A percentile compares a stretch with the other conserved stretches of the same genome.
phyloP scores from a whole-genome alignment of 2,888 invertebrate species.

The Hirtodrosophila alboralis region DNA sequence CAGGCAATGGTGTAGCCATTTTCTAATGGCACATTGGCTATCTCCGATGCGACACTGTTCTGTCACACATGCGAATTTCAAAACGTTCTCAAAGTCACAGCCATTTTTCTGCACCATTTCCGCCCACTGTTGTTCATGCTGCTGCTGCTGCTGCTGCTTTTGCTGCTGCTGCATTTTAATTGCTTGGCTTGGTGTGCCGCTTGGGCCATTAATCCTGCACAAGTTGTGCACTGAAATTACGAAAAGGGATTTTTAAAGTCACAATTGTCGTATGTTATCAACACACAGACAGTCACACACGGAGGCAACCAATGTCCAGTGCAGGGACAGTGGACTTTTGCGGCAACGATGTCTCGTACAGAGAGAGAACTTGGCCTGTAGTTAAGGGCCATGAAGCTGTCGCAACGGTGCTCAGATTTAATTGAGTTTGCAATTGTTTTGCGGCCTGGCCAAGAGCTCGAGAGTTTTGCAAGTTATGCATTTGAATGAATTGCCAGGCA shows the following conservation, averaged over 20 bases:
- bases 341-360: slow-evolving; percentile 30
- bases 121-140: slow-evolving; percentile 35
- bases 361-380: slow-evolving; percentile 59
- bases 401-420: slow-evolving; percentile 74
- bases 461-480: slow-evolving; percentile 54
- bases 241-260: slow-evolving; percentile 77
- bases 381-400: slow-evolving; percentile 57
- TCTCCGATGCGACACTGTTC: slow-evolving; percentile 56
- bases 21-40: slow-evolving; percentile 62
- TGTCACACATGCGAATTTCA: slow-evolving; percentile 77
- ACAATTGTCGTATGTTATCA: slow-evolving; percentile 77
- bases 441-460: slow-evolving; percentile 53
- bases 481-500: slow-evolving; percentile 44
- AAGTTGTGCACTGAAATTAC: slow-evolving; percentile 73
- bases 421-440: slow-evolving; percentile 79
- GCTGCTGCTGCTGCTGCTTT: slow-evolving; percentile 22
- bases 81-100: slow-evolving; percentile 73
- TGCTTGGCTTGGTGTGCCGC: slow-evolving; percentile 73
- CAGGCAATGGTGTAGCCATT: slow-evolving; percentile 31
- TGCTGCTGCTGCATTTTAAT: slow-evolving; percentile 73
- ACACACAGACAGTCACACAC: slow-evolving; percentile 36
- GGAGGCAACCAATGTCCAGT: slow-evolving; percentile 15
- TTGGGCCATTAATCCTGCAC: slow-evolving; percentile 77
- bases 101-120: slow-evolving; percentile 80
- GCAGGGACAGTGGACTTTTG: slow-evolving; percentile 1